Evolutionary conservation across 2,797 vertebrate genomes (phyloP), one percentile per base, ranked within the genome.

Genomic region (Erithacus rubecula): DNA sequence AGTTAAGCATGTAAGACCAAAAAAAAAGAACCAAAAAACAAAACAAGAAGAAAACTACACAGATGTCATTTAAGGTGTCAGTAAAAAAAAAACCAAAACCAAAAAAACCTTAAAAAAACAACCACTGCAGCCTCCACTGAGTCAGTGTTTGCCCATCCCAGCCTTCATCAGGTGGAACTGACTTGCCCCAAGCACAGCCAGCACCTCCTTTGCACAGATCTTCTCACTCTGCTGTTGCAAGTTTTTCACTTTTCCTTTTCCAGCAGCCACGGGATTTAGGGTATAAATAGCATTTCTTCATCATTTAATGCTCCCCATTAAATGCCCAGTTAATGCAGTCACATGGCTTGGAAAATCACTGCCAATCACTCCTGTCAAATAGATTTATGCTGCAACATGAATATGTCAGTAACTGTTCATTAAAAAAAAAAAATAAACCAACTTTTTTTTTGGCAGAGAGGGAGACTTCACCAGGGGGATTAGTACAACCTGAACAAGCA

Each of bases 31-130:
- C 26, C 15, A 21, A 9, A 12, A 5, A 29, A 51, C 22, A 23
- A 24, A 24, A 47, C 46, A 24, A 24, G 24, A 47, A 24, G 22
- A 47, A 47, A 47, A 47, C 23, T 8, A 43, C 84, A 47, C 4
- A 11, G n/a, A n/a, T 0, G 0, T 6, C 2, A 44, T 15, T 46
- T 70, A 24, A 88, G 44, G 19, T 39, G 20, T 43, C 53, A 84
- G 39, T 29, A 18, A 22, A 60, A n/a, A 36, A 59, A 36, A 5
- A 36, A 8, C 10, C 4, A n/a, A 32, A 44, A 10, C 6, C 8
- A 47, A 6, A n/a, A n/a, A n/a, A n/a, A n/a, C n/a, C 49, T 9
- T 20, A 7, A 29, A 17, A 11, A 30, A 11, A 0, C 19, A 27
- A 14, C n/a, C 62, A 39, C 24, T 32, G 34, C 44, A 68, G 52